Conservation (phyloP, 1,140 invertebrate genomes). For the Venturia canescens region DNA sequence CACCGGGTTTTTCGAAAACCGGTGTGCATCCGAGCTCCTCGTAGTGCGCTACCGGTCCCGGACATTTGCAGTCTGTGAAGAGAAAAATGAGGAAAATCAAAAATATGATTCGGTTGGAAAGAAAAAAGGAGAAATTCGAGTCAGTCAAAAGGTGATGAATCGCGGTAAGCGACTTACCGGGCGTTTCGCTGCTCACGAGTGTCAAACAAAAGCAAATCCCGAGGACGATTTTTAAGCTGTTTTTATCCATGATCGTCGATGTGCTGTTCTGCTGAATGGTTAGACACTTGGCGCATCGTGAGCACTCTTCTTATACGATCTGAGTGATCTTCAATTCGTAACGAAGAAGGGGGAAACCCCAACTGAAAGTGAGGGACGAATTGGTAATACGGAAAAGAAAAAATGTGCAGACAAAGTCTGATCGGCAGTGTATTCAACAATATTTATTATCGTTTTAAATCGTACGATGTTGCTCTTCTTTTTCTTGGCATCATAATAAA, state of each 20-base stretch:
- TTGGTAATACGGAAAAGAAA: neutral
- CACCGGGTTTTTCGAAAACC: slow-evolving; percentile 35
- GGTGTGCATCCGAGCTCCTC: slow-evolving; percentile 44
- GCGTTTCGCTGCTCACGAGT: neutral
- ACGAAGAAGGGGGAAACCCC: slow-evolving; percentile 4
- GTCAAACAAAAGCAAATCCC: neutral
- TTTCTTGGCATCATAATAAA: too few species aligned
- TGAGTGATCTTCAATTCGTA: slow-evolving; percentile 4
- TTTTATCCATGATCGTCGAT: slow-evolving; percentile 19
- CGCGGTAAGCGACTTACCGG: neutral
- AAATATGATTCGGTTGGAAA: slow-evolving; percentile 1
- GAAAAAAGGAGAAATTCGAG: too few species aligned
- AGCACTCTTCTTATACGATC: slow-evolving; percentile 9
- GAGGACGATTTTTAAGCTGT: neutral
- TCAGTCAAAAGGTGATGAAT: neutral
- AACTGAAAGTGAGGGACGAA: slow-evolving; percentile 3
- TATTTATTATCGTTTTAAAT: neutral
- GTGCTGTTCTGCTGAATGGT: neutral
- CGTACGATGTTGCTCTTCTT: neutral
- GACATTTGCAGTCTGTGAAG: slow-evolving; percentile 48
- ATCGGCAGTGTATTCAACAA: neutral
- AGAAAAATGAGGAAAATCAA: slow-evolving; percentile 21
- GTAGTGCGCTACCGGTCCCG: slow-evolving; percentile 45
- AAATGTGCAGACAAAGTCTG: neutral
- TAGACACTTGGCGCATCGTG: neutral